Base-by-base conservation (phyloP, 1,140 invertebrate species). In the Bradynema listronoti region DNA sequence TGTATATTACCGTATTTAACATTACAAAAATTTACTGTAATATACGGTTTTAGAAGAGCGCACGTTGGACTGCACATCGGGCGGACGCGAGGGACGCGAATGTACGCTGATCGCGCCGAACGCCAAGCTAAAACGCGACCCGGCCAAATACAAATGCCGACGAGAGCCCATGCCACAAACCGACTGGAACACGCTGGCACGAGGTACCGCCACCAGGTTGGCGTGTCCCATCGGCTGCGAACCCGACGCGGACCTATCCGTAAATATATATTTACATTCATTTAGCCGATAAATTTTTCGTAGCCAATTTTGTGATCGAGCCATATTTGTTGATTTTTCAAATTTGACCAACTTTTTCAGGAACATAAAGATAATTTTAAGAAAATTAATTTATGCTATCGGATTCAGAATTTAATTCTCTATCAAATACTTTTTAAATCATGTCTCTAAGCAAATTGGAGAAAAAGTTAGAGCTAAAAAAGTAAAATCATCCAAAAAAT, bases 141-240 rank as follows among this genome's bases (percentile, higher is more conserved):
- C 65, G 30, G 6, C 43, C 11, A 61, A 47, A 3, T 61, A 68
- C 29, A 66, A 56, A 43, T 66, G 65, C 60, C 58, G 65, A 9
- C 29, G 22, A 27, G 70, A 72, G 25, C 65, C 68, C 45, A 73
- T 73, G 71, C 71, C 71, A 4, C 72, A 73, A 54, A 65, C 34
- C 22, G 51, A 62, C 7, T 73, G 68, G 72, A 73, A 73, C 58
- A 62, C 27, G 11, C 54, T 73, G 41, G 71, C 71, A 14, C 49
- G 43, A 11, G 67, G 68, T 45, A n/a, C n/a, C n/a, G 54, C 68
- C 2, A 63, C 62, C 1, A 34, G 61, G 41, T 41, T n/a, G 16
- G 69, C 72, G 1, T 73, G 71, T 52, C 71, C 71, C 24, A 62
- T 73, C 39, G 72, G 57, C 6, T 73, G 71, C 57, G 69, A 65